phyloP scores from a whole-genome alignment of 2,797 vertebrate species.

The Coreius guichenoti region DNA sequence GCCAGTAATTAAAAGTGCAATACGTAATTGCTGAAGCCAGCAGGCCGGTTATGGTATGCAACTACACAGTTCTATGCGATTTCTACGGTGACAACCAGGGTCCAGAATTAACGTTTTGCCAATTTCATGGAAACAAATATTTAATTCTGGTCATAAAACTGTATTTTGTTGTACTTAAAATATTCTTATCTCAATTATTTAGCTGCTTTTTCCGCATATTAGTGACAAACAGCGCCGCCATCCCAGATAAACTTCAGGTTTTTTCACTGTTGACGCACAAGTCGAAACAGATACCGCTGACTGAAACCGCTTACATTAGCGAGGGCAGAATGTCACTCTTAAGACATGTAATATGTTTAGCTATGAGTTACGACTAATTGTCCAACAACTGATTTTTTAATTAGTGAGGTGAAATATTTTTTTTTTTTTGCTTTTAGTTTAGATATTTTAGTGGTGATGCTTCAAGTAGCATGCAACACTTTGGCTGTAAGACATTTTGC shows the following conservation, averaged over 20 bases:
- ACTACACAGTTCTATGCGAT: conserved; percentile 6
- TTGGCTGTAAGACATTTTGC: neutral
- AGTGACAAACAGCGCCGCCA: neutral
- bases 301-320: neutral
- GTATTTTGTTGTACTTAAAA: neutral
- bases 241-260: neutral
- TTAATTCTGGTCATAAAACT: neutral
- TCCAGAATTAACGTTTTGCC: conserved; percentile 25
- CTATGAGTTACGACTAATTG: neutral
- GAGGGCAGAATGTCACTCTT: neutral
- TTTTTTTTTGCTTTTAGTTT: neutral
- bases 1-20: conserved; percentile 42
- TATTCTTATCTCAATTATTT: neutral
- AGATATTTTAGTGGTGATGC: neutral
- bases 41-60: conserved; percentile 28
- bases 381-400: neutral
- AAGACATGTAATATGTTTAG: neutral
- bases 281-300: neutral
- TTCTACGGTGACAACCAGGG: conserved; percentile 18
- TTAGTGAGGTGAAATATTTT: no score
- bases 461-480: neutral
- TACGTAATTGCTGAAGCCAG: conserved; percentile 40
- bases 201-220: neutral
- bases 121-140: neutral
- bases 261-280: neutral